phyloP scores from a whole-genome alignment of 2,797 vertebrate genomes.

The Onychomys leucogaster region DNA sequence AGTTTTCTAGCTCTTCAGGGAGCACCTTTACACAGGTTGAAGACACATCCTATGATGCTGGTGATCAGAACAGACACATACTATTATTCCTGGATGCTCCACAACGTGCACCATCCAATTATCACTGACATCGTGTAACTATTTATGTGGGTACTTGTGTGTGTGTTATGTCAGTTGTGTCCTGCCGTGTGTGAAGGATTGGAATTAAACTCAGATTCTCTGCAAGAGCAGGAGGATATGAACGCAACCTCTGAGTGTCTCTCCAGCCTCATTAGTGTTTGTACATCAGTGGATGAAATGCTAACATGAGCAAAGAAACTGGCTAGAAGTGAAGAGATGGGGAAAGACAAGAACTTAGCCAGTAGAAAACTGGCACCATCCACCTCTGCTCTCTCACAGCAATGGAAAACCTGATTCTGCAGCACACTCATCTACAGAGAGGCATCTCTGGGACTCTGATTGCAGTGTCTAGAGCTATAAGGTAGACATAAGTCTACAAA shows the following conservation, averaged over 20 bases:
- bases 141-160: rapidly evolving
- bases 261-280: not conserved
- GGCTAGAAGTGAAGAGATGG: not conserved
- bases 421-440: not conserved
- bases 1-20: not conserved
- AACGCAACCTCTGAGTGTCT: not conserved
- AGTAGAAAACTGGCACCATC: not conserved
- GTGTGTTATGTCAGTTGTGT: not conserved
- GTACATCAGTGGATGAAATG: not conserved
- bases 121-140: not conserved
- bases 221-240: not conserved
- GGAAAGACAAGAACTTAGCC: not conserved
- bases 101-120: no score
- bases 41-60: not conserved
- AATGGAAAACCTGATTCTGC: not conserved
- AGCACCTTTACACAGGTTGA: not conserved
- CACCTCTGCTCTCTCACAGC: not conserved
- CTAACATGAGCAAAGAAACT: slow-evolving; percentile 31
- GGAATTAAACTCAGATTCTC: not conserved
- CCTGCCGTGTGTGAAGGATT: not conserved
- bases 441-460: not conserved
- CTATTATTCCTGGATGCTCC: not conserved
- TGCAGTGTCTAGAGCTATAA: not conserved
- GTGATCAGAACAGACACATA: not conserved
- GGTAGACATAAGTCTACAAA: not conserved